A percentile compares a stretch with the other conserved stretches of the same genome.
Evolutionary conservation across 2,888 invertebrate genomes (phyloP).

Genomic region (Pseudococcus viburni): DNA sequence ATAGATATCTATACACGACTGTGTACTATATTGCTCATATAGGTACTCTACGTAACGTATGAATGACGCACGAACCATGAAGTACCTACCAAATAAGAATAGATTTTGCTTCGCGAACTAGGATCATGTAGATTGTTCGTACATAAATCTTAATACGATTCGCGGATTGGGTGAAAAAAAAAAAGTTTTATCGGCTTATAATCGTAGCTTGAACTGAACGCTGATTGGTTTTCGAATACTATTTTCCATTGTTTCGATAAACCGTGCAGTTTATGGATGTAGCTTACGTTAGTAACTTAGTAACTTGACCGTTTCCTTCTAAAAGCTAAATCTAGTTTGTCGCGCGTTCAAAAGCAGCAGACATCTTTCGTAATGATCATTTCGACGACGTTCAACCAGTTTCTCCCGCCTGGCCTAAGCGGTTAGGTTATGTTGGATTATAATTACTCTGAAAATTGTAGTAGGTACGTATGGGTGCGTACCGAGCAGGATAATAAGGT

Average conservation of each 20-base stretch:
- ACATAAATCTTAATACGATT: no score
- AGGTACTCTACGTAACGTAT: not conserved
- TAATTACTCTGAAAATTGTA: slow-evolving; percentile 24
- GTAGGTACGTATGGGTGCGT: not conserved
- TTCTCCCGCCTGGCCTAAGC: not conserved
- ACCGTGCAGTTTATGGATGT: not conserved
- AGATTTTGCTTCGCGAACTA: not conserved
- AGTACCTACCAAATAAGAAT: not conserved
- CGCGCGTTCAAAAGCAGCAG: slow-evolving; percentile 34
- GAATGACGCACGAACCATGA: not conserved
- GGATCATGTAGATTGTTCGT: not conserved
- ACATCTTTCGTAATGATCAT: slow-evolving; percentile 45
- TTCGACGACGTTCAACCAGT: slow-evolving; percentile 44
- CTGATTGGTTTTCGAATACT: not conserved
- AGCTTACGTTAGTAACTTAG: not conserved
- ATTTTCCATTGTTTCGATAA: not conserved
- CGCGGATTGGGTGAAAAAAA: no score
- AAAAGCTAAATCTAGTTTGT: slow-evolving; percentile 37
- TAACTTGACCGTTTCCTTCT: slow-evolving; percentile 10
- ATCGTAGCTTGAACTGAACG: no score
- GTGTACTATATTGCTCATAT: not conserved
- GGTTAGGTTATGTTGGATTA: not conserved
- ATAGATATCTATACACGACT: not conserved
- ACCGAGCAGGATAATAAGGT: slow-evolving; percentile 25
- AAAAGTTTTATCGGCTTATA: no score